Evolutionary conservation across 2,797 vertebrate species (phyloP).

Genomic region (Scolopax rusticola): DNA sequence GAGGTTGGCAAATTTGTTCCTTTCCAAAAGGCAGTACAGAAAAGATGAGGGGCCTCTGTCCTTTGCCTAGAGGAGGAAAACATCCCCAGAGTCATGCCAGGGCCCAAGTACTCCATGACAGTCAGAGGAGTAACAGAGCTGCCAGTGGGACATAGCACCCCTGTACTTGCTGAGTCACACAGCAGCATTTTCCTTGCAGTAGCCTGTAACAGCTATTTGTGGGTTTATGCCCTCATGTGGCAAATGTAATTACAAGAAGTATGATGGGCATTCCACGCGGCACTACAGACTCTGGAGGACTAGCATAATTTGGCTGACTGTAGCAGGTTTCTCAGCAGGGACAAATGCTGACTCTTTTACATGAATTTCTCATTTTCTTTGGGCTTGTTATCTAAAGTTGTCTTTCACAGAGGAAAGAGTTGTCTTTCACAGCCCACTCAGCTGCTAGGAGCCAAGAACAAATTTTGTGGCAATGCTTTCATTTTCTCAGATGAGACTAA

Average conservation of each 20-base stretch:
- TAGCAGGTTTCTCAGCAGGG: not conserved
- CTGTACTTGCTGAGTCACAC: too few species aligned
- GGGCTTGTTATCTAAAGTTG: not conserved
- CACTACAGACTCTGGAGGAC: not conserved
- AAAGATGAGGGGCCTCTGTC: fast-evolving
- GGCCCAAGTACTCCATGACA: not conserved
- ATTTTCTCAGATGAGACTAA: not conserved
- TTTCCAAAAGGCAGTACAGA: not conserved
- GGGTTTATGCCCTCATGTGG: not conserved
- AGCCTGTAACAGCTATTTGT: not conserved
- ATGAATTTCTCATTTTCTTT: not conserved
- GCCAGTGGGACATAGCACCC: fast-evolving
- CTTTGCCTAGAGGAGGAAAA: not conserved
- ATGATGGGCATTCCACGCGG: fast-evolving
- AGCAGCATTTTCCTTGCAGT: too few species aligned
- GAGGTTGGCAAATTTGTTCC: not conserved
- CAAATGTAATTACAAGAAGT: not conserved
- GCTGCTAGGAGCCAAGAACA: not conserved
- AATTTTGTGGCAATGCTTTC: not conserved
- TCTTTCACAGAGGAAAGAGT: not conserved
- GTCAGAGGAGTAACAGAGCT: not conserved
- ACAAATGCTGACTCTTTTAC: not conserved
- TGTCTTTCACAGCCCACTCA: not conserved
- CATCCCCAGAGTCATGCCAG: not conserved
- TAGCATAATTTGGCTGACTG: not conserved